A percentile compares a stretch with the other conserved stretches of the same genome.
Conservation (phyloP, 2,797 vertebrate species). For the Champsocephalus esox region DNA sequence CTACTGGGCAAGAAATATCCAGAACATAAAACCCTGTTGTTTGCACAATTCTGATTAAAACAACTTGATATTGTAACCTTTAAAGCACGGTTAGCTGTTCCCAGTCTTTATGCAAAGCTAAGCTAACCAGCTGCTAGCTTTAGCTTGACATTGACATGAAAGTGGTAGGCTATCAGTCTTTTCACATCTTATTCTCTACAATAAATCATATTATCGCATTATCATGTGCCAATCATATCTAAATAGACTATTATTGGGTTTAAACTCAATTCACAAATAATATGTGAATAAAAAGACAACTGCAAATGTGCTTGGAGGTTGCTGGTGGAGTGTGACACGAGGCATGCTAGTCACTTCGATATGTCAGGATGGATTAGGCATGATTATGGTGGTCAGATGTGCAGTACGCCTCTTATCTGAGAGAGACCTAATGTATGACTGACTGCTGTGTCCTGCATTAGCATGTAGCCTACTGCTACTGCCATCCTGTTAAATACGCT, state of each 20-base stretch:
- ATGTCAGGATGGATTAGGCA: constrained; percentile 69
- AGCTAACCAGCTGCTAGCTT: background rate
- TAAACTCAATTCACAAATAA: background rate
- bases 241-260: background rate
- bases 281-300: constrained; percentile 10
- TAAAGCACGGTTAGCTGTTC: too few relatives aligned
- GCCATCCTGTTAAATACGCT: constrained; percentile 37
- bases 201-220: background rate
- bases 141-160: too few relatives aligned
- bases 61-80: too few relatives aligned
- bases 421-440: constrained; percentile 39
- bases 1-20: background rate
- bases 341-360: constrained; percentile 47
- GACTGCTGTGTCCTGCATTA: constrained; percentile 62
- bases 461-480: constrained; percentile 7
- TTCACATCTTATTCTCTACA: background rate
- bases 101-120: background rate
- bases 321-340: constrained; percentile 47
- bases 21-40: too few relatives aligned
- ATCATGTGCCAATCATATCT: too few relatives aligned
- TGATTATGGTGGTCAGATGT: constrained; percentile 68
- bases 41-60: too few relatives aligned
- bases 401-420: constrained; percentile 50
- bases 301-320: constrained; percentile 41
- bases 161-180: too few relatives aligned